Conservation (phyloP, 1,140 invertebrate genomes). For the Cylas formicarius region DNA sequence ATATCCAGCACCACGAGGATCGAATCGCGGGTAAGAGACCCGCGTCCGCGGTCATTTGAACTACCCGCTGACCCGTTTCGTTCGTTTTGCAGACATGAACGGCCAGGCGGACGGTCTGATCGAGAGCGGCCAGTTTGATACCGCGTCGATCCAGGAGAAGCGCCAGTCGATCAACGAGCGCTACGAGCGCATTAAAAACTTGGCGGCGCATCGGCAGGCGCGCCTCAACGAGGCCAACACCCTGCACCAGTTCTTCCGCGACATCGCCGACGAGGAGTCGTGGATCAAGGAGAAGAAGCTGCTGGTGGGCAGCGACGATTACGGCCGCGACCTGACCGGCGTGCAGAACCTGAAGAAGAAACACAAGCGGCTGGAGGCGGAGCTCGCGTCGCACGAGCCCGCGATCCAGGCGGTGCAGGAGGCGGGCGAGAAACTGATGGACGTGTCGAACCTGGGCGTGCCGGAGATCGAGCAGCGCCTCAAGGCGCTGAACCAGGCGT, state of each 20-base stretch:
- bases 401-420: constrained; percentile 96
- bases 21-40: constrained; percentile 78
- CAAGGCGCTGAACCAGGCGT: constrained; percentile 78
- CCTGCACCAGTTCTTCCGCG: constrained; percentile 97
- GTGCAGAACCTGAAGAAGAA: constrained; percentile 98
- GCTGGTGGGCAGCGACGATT: constrained; percentile 94
- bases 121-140: constrained; percentile 91
- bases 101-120: constrained; percentile 88
- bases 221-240: constrained; percentile 93
- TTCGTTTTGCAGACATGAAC: constrained; percentile 69
- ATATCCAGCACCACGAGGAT: constrained; percentile 93
- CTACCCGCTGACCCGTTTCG: constrained; percentile 3
- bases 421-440: constrained; percentile 93
- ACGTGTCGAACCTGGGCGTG: constrained; percentile 91
- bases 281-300: constrained; percentile 99
- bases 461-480: constrained; percentile 90
- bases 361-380: constrained; percentile 94
- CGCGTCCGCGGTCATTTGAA: not conserved
- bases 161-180: constrained; percentile 89
- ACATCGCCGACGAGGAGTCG: constrained; percentile 99
- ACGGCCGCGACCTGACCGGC: constrained; percentile 94
- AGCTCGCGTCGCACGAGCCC: constrained; percentile 92
- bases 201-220: constrained; percentile 85
- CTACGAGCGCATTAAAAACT: constrained; percentile 86
- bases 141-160: constrained; percentile 86